Evolutionary conservation across 2,888 invertebrate species (phyloP), one percentile per base, ranked within the genome.

Genomic region (Eledona agricola): DNA sequence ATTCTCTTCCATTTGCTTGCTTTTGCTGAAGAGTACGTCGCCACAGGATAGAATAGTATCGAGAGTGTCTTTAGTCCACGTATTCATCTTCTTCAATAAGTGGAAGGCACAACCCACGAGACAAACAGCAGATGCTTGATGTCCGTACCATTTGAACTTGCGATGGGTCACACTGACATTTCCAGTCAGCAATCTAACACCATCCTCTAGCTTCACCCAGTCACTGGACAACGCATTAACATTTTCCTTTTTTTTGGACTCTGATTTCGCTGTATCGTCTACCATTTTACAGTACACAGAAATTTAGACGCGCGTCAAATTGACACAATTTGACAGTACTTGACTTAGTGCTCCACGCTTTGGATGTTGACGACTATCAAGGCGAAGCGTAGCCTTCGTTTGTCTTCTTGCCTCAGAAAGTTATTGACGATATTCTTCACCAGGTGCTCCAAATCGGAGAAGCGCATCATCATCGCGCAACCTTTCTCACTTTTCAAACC

Each of bases 31-130:
- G 73, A 83, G 79, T 26, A 72, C 70, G 60, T 82, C 80, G 1
- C 83, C 83, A 34, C 79, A 73, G 5, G 79, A 76, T 1, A 83
- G 63, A 11, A 83, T 73, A 56, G 77, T 77, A 62, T 86, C 84
- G 1, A 87, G 62, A 1, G 81, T 77, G 52, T 78, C 78, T 66
- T 78, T 77, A 0, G 79, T 80, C 86, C 86, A 87, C 38, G 78
- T 77, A 42, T 79, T 77, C 31, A 82, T 81, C 54, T 80, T 79
- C 64, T 78, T 79, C 52, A 82, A 77, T 61, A 80, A 79, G 0
- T 82, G 79, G 56, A 81, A 75, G 20, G 80, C 79, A 56, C 81
- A 80, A 1, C 82, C 80, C 73, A 82, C 79, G 1, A 82, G 79
- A 49, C 80, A 81, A 76, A 81, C 81, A 1, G 81, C 77, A 11